phyloP scores from a whole-genome alignment of 35 echinoderm and acorn worm species.

The Patiria miniata region DNA sequence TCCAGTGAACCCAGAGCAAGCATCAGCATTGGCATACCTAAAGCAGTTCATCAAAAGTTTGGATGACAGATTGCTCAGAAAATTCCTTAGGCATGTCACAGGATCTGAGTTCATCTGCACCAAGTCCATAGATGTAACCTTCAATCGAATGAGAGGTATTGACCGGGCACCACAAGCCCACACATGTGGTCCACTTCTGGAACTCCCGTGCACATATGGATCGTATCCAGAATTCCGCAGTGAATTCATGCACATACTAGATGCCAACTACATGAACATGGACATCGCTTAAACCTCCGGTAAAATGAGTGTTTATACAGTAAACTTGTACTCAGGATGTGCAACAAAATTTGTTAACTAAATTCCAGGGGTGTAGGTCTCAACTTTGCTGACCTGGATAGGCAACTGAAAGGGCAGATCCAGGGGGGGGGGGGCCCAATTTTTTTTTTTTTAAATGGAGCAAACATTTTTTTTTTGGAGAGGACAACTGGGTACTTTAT shows the following conservation, averaged over 20 bases:
- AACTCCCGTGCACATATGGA: background rate
- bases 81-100: conserved; percentile 11
- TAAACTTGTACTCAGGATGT: background rate
- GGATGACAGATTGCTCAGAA: background rate
- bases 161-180: background rate
- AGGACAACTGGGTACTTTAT: too few relatives aligned
- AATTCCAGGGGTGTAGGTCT: too few relatives aligned
- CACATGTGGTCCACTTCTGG: background rate
- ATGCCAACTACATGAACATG: background rate
- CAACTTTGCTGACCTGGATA: too few relatives aligned
- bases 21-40: conserved; percentile 1
- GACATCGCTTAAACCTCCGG: background rate
- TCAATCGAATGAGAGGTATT: background rate
- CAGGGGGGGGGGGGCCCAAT: background rate
- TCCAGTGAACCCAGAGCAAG: conserved; percentile 11
- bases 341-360: background rate
- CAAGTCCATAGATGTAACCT: background rate
- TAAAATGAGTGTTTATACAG: background rate
- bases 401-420: too few relatives aligned
- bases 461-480: background rate
- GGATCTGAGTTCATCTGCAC: background rate
- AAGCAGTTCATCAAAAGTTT: conserved; percentile 35
- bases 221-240: background rate
- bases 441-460: background rate
- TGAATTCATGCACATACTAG: background rate